Conservation (phyloP, 2,888 invertebrate species). For the Trypoxylon attenuatum region DNA sequence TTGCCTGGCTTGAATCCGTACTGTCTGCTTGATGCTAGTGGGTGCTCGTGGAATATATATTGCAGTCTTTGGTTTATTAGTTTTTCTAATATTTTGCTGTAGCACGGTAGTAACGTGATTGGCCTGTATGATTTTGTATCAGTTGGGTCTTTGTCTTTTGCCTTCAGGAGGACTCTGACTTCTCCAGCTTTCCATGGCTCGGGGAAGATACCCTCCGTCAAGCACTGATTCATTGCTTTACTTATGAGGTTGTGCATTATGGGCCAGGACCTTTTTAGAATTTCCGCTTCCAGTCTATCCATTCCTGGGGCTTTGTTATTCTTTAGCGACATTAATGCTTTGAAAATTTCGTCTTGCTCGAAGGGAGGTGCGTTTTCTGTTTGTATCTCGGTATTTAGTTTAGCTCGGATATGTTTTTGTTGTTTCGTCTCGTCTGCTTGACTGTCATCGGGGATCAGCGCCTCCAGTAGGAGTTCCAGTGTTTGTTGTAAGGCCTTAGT, state of each 20-base stretch:
- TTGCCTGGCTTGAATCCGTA: not conserved
- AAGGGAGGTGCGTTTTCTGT: not conserved
- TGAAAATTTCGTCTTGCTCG: conserved; percentile 7
- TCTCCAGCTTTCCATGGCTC: conserved; percentile 3
- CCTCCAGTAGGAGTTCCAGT: not conserved
- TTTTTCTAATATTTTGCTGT: conserved; percentile 4
- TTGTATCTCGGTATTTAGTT: too few species aligned
- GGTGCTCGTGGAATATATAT: not conserved
- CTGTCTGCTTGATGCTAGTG: not conserved
- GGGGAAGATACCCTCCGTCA: not conserved
- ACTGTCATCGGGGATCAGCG: not conserved
- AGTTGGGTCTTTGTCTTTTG: not conserved
- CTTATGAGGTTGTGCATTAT: not conserved
- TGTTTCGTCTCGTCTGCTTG: not conserved
- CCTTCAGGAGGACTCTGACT: not conserved
- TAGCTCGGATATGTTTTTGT: too few species aligned
- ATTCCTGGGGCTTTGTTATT: conserved; percentile 4
- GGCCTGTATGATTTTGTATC: conserved; percentile 4
- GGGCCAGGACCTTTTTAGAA: not conserved
- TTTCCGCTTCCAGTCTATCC: not conserved
- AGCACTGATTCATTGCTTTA: not conserved
- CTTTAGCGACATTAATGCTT: not conserved
- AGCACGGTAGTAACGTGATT: not conserved
- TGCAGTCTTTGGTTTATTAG: conserved; percentile 1
- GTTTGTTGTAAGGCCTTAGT: not conserved